Percentiles rank a stretch among this genome's conserved stretches.
Conservation (phyloP, 2,888 invertebrate genomes). For the Esperia sulphurella region DNA sequence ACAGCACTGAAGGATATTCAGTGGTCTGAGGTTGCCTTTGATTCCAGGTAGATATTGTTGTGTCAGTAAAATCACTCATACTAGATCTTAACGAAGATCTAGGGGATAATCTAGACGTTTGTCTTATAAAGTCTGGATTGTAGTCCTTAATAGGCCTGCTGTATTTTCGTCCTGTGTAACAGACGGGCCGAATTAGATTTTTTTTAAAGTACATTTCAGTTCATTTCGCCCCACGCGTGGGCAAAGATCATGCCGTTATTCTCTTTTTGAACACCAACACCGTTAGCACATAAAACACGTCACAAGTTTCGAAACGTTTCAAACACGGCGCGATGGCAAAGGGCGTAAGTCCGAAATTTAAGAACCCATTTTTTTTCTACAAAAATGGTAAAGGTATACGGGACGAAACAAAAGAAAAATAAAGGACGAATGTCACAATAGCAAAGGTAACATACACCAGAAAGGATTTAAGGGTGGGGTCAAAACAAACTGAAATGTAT, state of each 20-base stretch:
- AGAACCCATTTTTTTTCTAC: slow-evolving; percentile 5
- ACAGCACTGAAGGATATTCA: slow-evolving; percentile 68
- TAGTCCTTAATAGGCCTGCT: slow-evolving; percentile 69
- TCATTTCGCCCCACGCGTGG: slow-evolving; percentile 59
- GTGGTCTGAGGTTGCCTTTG: slow-evolving; percentile 52
- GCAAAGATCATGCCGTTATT: slow-evolving; percentile 48
- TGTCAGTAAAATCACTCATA: slow-evolving; percentile 74
- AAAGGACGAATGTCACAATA: slow-evolving; percentile 37
- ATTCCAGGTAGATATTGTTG: slow-evolving; percentile 72
- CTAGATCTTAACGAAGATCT: slow-evolving; percentile 70
- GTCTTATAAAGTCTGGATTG: slow-evolving; percentile 60
- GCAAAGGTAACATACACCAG: slow-evolving; percentile 53
- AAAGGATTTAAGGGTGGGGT: slow-evolving; percentile 39
- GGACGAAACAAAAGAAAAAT: slow-evolving; percentile 19
- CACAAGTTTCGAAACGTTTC: slow-evolving; percentile 30
- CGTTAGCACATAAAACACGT: slow-evolving; percentile 64
- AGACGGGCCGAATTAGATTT: slow-evolving; percentile 28
- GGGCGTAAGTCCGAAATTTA: slow-evolving; percentile 10
- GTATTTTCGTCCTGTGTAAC: slow-evolving; percentile 60
- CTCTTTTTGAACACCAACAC: slow-evolving; percentile 42
- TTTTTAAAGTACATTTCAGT: slow-evolving; percentile 69
- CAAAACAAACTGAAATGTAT: slow-evolving; percentile 79
- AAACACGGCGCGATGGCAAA: slow-evolving; percentile 26
- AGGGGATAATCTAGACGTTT: slow-evolving; percentile 53
- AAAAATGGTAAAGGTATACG: neutral